phyloP scores from a whole-genome alignment of 2,797 vertebrate genomes.

The Tokudaia tokunoshimensis region DNA sequence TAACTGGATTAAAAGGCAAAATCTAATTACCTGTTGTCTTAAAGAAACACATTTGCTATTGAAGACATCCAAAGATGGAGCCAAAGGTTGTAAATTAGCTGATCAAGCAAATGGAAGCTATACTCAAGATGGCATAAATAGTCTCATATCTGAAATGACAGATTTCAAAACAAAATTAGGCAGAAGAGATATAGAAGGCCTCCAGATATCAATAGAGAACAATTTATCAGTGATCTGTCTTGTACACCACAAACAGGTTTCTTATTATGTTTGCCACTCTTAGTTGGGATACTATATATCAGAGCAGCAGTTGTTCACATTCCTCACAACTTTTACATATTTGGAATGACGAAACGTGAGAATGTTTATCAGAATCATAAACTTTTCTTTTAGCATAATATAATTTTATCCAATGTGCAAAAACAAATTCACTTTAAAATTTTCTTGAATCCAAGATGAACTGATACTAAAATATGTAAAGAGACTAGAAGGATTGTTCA shows the following conservation, averaged over 20 bases:
- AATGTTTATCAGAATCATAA: not conserved
- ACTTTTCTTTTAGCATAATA: not conserved
- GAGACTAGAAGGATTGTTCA: not conserved
- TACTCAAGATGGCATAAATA: not conserved
- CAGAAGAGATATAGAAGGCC: not conserved
- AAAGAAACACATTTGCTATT: not conserved
- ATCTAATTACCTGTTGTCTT: not conserved
- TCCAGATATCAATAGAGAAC: not conserved
- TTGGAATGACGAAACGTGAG: not conserved
- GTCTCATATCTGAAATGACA: not conserved
- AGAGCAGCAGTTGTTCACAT: not conserved
- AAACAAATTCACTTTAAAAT: slow-evolving; percentile 30
- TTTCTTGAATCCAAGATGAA: not conserved
- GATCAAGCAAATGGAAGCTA: not conserved
- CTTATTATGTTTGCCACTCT: not conserved
- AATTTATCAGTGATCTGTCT: not conserved
- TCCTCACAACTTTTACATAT: not conserved
- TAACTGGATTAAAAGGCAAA: not conserved
- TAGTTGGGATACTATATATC: not conserved
- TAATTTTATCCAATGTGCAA: not conserved
- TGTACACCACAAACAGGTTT: not conserved
- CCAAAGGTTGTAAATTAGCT: not conserved
- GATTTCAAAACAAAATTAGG: not conserved
- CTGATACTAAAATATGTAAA: not conserved
- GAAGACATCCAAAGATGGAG: not conserved